phyloP scores from a whole-genome alignment of 2,888 invertebrate species.

The Platycheirus albimanus region DNA sequence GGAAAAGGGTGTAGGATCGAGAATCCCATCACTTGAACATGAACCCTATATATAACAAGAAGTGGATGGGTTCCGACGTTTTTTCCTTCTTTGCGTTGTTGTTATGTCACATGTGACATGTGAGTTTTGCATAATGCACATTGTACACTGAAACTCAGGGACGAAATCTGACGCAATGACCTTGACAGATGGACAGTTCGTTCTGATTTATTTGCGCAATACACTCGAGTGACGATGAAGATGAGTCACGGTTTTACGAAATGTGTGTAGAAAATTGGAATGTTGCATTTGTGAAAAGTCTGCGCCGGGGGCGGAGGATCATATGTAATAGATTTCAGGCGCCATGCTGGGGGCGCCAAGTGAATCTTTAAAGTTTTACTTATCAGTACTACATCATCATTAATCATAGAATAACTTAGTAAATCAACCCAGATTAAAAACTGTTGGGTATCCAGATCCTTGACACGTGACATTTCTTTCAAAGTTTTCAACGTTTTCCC shows the following conservation, averaged over 20 bases:
- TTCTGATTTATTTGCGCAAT: constrained; percentile 14
- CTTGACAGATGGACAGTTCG: constrained; percentile 30
- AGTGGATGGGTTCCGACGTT: background rate
- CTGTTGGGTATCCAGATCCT: too few relatives aligned
- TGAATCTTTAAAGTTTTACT: too few relatives aligned
- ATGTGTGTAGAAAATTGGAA: background rate
- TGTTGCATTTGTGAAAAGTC: too few relatives aligned
- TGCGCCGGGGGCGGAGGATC: too few relatives aligned
- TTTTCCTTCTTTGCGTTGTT: background rate
- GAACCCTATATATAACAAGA: background rate
- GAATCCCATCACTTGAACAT: constrained; percentile 13
- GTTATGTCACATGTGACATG: constrained; percentile 23
- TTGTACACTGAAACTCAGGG: background rate
- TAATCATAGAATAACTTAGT: too few relatives aligned
- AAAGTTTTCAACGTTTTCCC: too few relatives aligned
- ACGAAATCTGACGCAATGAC: background rate
- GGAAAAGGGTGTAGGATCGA: background rate
- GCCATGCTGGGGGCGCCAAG: too few relatives aligned
- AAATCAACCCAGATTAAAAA: too few relatives aligned
- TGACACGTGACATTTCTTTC: too few relatives aligned
- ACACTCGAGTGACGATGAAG: background rate
- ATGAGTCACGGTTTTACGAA: too few relatives aligned
- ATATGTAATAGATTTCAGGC: too few relatives aligned
- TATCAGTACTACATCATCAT: too few relatives aligned
- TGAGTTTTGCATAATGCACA: constrained; percentile 1